Evolutionary conservation across 2,797 vertebrate genomes (phyloP), one percentile per base, ranked within the genome.

Genomic region (Brachymystax lenok): DNA sequence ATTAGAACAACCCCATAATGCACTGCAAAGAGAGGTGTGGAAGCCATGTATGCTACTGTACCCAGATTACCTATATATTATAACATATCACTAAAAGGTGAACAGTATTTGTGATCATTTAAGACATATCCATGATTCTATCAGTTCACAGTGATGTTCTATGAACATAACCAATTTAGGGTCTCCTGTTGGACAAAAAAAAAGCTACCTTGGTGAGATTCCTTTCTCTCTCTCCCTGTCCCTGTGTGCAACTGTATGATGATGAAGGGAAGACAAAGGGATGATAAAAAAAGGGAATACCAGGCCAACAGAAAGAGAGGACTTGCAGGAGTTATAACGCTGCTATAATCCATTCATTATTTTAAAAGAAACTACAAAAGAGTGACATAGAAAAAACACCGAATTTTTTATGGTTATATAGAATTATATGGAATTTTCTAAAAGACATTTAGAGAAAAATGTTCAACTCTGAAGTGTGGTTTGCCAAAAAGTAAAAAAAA

Each of bases 401-500:
- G 92, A 94, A 94, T 95, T 95, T 94, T 94, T 94, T 93, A 93
- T 93, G 84, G 92, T 94, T 94, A 91, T 94, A 94, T 92, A 92
- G 90, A 93, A 91, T 91, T 92, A 90, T 93, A 94, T 93, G 86
- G 93, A 84, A 91, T 94, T 94, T 94, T 95, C 92, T 94, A 95
- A 90, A 91, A 85, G 88, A 85, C 90, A 90, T 89, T 88, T 86
- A 87, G 89, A 90, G 85, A 89, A 77, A 86, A 83, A 68, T 84
- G 83, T 89, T 91, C 77, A 79, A 84, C 90, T 85, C 83, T 87
- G 81, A 89, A 77, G 79, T 82, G 88, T 90, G 91, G 91, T 90
- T 94, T 94, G 94, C 93, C 93, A 94, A 94, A 90, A 79, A 5
- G 87, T 63, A 4, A 63, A 63, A 1, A 63, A 63, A 12, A 14